Percentiles rank a stretch among this genome's conserved stretches.
Evolutionary conservation across 2,888 invertebrate species (phyloP).

Genomic region (Caenorhabditis uteleia): DNA sequence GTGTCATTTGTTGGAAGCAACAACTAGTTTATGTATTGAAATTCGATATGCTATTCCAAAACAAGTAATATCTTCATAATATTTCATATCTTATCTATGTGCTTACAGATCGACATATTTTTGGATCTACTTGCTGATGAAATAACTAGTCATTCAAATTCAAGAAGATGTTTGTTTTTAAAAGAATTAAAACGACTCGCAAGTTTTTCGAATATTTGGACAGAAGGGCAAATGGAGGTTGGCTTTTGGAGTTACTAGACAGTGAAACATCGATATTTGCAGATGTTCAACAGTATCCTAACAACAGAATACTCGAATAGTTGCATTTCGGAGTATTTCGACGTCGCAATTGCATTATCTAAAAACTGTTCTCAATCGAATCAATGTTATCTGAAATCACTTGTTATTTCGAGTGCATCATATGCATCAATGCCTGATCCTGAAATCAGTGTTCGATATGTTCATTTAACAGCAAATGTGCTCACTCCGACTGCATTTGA

Average conservation of each 20-base stretch:
- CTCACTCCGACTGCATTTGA: slow-evolving; percentile 11
- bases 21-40: slow-evolving; percentile 42
- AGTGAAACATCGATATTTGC: neutral
- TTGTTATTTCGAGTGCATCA: slow-evolving; percentile 8
- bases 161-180: slow-evolving; percentile 11
- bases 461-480: slow-evolving; percentile 21
- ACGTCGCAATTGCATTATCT: slow-evolving; percentile 10
- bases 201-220: slow-evolving; percentile 47
- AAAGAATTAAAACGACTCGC: slow-evolving; percentile 33
- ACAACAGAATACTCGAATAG: slow-evolving; percentile 6
- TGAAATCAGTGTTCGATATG: slow-evolving; percentile 19
- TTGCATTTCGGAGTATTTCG: slow-evolving; percentile 11
- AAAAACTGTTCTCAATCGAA: slow-evolving; percentile 14
- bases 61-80: slow-evolving; percentile 21
- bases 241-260: neutral
- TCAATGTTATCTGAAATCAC: no score
- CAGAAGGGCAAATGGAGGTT: slow-evolving; percentile 43
- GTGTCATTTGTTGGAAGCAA: slow-evolving; percentile 26
- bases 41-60: slow-evolving; percentile 40
- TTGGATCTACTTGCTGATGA: slow-evolving; percentile 1
- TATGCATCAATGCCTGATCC: slow-evolving; percentile 19
- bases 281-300: slow-evolving; percentile 8
- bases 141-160: neutral
- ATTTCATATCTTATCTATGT: no score
- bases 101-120: slow-evolving; percentile 14